phyloP scores from a whole-genome alignment of 2,113 vertebrate genomes.

The Platichthys flesus region DNA sequence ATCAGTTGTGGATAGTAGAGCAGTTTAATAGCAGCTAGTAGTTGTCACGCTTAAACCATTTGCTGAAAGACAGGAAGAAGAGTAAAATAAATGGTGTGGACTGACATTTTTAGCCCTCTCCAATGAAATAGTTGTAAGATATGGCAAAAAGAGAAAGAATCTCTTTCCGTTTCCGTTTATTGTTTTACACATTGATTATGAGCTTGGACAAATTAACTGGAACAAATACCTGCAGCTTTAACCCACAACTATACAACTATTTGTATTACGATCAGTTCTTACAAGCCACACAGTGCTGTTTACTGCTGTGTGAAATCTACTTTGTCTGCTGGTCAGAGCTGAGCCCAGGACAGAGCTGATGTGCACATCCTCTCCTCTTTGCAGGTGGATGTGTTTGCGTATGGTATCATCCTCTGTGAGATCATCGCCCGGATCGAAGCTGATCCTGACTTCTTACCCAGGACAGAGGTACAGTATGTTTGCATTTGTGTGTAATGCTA shows the following conservation, averaged over 20 bases:
- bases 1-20: too few species aligned
- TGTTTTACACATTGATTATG: too few species aligned
- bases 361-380: not conserved
- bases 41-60: too few species aligned
- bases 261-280: not conserved
- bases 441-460: conserved; percentile 93
- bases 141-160: too few species aligned
- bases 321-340: not conserved
- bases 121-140: too few species aligned
- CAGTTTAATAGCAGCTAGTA: too few species aligned
- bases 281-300: not conserved
- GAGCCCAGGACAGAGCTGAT: not conserved
- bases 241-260: not conserved
- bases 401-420: conserved; percentile 95
- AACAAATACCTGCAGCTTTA: not conserved
- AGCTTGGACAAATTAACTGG: not conserved
- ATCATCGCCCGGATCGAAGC: conserved; percentile 93
- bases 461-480: conserved; percentile 86
- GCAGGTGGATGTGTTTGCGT: conserved; percentile 89
- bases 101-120: too few species aligned
- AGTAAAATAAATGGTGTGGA: too few species aligned
- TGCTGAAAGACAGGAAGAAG: too few species aligned
- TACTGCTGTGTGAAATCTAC: too few species aligned
- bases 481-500: not conserved
- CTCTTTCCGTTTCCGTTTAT: too few species aligned